A percentile compares a stretch with the other conserved stretches of the same genome.
These are phyloP conservation scores for Dermolepida albohirtum DNA, from an alignment of 2,888 invertebrate genomes.

Conservation along the genomic window DNA sequence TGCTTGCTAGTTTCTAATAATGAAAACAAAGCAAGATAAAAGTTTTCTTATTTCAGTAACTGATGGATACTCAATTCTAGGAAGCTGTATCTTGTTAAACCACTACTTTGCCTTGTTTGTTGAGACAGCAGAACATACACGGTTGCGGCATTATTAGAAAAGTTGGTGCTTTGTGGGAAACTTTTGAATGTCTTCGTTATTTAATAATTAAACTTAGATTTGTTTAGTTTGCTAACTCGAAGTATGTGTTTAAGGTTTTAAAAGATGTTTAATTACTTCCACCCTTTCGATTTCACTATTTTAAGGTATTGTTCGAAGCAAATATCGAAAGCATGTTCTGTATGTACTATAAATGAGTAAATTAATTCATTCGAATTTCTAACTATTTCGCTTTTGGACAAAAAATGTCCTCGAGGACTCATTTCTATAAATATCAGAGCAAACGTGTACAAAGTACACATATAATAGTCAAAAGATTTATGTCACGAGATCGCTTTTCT, in stretches of 20 bases:
- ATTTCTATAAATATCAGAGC: too few relatives aligned
- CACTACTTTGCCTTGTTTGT: constrained; percentile 28
- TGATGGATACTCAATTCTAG: constrained; percentile 32
- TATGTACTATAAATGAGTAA: too few relatives aligned
- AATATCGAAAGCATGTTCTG: too few relatives aligned
- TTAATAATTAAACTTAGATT: constrained; percentile 27
- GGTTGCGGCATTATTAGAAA: constrained; percentile 33
- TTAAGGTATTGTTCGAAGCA: too few relatives aligned
- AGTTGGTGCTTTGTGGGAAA: constrained; percentile 27
- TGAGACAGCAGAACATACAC: constrained; percentile 16
- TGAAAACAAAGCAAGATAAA: constrained; percentile 17
- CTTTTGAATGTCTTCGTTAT: constrained; percentile 27
- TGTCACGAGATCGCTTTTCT: too few relatives aligned
- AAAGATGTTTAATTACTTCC: too few relatives aligned
- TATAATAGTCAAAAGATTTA: too few relatives aligned
- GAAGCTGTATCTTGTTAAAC: constrained; percentile 29
- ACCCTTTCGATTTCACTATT: too few relatives aligned
- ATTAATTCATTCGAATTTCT: too few relatives aligned
- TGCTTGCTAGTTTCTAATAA: background rate
- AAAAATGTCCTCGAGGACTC: too few relatives aligned
- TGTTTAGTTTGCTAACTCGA: constrained; percentile 4
- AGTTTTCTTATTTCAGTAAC: constrained; percentile 21
- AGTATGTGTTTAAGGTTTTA: background rate
- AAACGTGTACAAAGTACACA: too few relatives aligned
- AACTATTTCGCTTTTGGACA: too few relatives aligned